These are phyloP conservation scores for Atlantisia rogersi DNA, from an alignment of 2,113 vertebrate species.

Conservation along the genomic window DNA sequence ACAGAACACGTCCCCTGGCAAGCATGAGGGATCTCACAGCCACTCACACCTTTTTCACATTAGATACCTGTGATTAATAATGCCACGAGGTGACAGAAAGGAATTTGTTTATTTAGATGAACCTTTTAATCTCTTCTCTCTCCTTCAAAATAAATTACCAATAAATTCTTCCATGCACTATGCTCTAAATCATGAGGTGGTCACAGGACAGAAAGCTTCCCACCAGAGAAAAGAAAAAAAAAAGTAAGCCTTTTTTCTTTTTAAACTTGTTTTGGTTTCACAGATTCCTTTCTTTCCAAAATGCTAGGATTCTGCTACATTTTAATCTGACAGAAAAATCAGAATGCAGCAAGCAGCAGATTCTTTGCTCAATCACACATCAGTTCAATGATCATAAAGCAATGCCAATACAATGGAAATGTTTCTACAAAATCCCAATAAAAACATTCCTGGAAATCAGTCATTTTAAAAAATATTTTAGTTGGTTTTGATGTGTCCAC, in stretches of 20 bases:
- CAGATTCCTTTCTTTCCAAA: neutral
- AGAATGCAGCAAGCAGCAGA: neutral
- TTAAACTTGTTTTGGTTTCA: neutral
- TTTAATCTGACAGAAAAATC: neutral
- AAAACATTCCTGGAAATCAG: neutral
- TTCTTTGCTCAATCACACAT: neutral
- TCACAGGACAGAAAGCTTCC: neutral
- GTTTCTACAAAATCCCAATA: neutral
- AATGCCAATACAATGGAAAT: neutral
- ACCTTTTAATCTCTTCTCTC: conserved; percentile 21
- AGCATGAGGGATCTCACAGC: neutral
- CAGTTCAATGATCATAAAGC: neutral
- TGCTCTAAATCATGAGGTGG: neutral
- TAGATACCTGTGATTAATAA: neutral
- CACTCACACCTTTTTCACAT: neutral
- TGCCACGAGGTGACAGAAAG: neutral
- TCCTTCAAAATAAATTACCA: conserved; percentile 41
- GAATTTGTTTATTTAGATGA: conserved; percentile 40
- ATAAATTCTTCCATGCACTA: conserved; percentile 18
- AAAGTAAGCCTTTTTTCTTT: neutral
- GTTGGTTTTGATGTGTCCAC: neutral
- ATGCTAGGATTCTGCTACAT: neutral
- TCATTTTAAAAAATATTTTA: neutral
- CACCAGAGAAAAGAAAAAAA: neutral
- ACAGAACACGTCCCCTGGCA: neutral